phyloP scores from a whole-genome alignment of 1,140 invertebrate species.

The Cydia fagiglandana region DNA sequence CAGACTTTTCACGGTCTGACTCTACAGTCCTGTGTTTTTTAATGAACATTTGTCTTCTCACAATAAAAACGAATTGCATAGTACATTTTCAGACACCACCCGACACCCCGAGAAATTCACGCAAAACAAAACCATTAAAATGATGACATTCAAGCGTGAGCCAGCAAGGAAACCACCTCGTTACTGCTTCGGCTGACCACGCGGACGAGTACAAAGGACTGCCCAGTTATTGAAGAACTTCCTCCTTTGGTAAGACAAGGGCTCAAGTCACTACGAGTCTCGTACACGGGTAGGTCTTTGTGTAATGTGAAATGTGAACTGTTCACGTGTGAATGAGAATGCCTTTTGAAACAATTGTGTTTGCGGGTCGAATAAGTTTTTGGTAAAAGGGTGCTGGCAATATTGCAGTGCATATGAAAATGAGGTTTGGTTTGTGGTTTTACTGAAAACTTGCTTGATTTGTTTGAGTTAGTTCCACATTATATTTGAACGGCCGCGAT shows the following conservation, averaged over 20 bases:
- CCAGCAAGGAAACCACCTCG: slow-evolving; percentile 46
- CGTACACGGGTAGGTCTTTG: background rate
- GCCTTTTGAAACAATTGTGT: slow-evolving; percentile 14
- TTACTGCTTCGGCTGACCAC: slow-evolving; percentile 43
- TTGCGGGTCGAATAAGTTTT: slow-evolving; percentile 19
- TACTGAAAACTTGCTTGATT: background rate
- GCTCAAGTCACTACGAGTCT: background rate
- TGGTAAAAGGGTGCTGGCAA: background rate
- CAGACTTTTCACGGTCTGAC: too few species aligned
- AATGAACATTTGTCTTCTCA: background rate
- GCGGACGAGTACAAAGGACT: slow-evolving; percentile 38
- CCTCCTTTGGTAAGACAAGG: background rate
- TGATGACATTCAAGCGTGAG: slow-evolving; percentile 55
- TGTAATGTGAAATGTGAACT: background rate
- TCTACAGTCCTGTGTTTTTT: too few species aligned
- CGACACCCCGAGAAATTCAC: background rate
- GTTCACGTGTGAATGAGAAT: slow-evolving; percentile 15
- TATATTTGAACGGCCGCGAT: too few species aligned
- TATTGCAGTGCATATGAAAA: background rate
- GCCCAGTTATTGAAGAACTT: slow-evolving; percentile 32
- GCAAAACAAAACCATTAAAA: slow-evolving; percentile 58
- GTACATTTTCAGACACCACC: background rate
- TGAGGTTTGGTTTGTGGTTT: background rate
- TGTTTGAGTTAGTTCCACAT: too few species aligned
- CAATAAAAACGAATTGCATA: background rate